Percentiles rank a stretch among this genome's conserved stretches.
Evolutionary conservation across 2,113 vertebrate genomes (phyloP).

Genomic region (Tenebrosternarchus preto): DNA sequence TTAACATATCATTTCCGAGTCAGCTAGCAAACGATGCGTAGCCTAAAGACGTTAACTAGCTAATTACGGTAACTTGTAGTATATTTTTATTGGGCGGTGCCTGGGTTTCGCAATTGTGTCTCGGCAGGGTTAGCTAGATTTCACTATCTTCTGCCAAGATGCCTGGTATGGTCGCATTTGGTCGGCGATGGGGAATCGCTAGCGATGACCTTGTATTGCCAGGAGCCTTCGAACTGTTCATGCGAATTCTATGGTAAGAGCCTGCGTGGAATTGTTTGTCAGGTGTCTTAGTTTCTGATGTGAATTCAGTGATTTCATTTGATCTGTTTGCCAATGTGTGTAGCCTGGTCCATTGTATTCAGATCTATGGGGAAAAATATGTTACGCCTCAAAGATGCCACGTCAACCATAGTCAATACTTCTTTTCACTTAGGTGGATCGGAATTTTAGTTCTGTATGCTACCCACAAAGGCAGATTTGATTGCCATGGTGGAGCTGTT

Average conservation of each 20-base stretch:
- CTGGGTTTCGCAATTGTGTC: constrained; percentile 7
- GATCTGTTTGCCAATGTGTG: too few species aligned
- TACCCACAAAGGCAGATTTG: constrained; percentile 77
- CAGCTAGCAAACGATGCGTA: background rate
- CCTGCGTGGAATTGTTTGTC: background rate
- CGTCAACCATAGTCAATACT: too few species aligned
- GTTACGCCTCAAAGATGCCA: too few species aligned
- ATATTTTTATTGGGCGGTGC: constrained; percentile 26
- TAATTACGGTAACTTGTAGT: background rate
- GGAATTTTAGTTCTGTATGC: constrained; percentile 82
- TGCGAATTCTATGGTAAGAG: constrained; percentile 84
- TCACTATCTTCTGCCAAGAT: constrained; percentile 64
- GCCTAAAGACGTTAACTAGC: background rate
- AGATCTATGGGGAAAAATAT: too few species aligned
- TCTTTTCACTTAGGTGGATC: constrained; percentile 80
- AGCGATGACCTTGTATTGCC: constrained; percentile 96
- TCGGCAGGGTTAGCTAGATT: background rate
- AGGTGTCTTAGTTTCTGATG: too few species aligned
- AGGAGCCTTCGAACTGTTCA: constrained; percentile 82
- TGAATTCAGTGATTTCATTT: too few species aligned
- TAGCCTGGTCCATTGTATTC: too few species aligned
- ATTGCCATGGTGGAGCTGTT: constrained; percentile 77
- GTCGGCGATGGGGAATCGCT: constrained; percentile 90
- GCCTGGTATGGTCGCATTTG: constrained; percentile 88
- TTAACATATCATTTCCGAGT: background rate